Percentiles rank a stretch among this genome's conserved stretches.
phyloP scores from a whole-genome alignment of 2,888 invertebrate species.

The Rhodophaea formosa region DNA sequence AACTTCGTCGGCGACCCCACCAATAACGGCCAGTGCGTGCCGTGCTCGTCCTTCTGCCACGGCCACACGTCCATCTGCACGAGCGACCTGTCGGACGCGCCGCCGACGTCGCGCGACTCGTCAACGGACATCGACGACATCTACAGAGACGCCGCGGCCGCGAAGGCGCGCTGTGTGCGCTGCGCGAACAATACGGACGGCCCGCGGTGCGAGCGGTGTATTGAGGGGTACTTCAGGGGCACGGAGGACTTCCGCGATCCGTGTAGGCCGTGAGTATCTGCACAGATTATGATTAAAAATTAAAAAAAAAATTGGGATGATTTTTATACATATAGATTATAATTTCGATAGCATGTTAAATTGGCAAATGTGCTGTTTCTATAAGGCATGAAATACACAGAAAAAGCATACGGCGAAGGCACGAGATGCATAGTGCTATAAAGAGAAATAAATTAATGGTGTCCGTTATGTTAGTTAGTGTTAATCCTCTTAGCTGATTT shows the following conservation, averaged over 20 bases:
- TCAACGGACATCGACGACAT: conserved; percentile 82
- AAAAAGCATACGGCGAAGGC: no score
- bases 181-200: conserved; percentile 93
- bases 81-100: conserved; percentile 73
- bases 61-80: conserved; percentile 92
- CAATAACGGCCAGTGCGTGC: conserved; percentile 91
- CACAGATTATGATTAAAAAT: no score
- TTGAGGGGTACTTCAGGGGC: conserved; percentile 87
- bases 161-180: conserved; percentile 90
- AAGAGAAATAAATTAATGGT: no score
- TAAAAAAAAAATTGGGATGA: no score
- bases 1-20: conserved; percentile 95
- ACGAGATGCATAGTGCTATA: no score
- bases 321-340: no score
- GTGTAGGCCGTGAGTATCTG: conserved; percentile 84
- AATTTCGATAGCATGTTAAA: no score
- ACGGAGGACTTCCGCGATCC: conserved; percentile 87
- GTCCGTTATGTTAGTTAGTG: no score
- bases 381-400: no score
- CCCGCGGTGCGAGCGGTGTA: conserved; percentile 90
- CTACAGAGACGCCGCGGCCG: conserved; percentile 78
- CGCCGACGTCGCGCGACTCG: conserved; percentile 68
- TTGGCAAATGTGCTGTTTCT: no score
- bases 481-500: no score
- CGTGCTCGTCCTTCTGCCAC: conserved; percentile 94